These are phyloP conservation scores for Tribolium freemani DNA, from an alignment of 2,888 invertebrate genomes.

Conservation along the genomic window DNA sequence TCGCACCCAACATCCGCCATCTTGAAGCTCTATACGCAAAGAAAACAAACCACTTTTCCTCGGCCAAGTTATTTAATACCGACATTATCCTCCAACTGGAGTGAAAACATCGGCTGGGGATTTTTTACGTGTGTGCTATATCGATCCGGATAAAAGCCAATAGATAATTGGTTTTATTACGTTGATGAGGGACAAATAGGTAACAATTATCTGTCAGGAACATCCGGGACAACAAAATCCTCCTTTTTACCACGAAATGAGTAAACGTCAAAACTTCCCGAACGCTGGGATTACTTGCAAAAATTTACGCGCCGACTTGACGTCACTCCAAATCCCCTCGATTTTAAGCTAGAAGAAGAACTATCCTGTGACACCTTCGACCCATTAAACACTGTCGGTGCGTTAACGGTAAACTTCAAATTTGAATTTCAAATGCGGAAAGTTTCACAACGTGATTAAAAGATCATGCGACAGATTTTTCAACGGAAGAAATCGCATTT, in stretches of 20 bases:
- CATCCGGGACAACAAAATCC: slow-evolving; percentile 8
- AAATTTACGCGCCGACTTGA: slow-evolving; percentile 8
- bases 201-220: slow-evolving; percentile 26
- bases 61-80: neutral
- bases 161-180: slow-evolving; percentile 31
- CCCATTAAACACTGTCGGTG: neutral
- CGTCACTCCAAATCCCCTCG: slow-evolving; percentile 2
- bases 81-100: neutral
- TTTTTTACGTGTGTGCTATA: slow-evolving; percentile 7
- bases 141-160: slow-evolving; percentile 29
- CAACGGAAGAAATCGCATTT: neutral
- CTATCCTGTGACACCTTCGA: neutral
- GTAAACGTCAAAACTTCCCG: slow-evolving; percentile 9
- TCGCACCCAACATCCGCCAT: slow-evolving; percentile 5
- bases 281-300: neutral
- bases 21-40: slow-evolving; percentile 11
- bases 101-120: neutral
- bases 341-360: neutral
- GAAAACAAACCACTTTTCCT: slow-evolving; percentile 1
- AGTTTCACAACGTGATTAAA: neutral
- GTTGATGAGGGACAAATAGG: slow-evolving; percentile 22
- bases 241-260: neutral
- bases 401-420: neutral
- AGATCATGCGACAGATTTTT: neutral
- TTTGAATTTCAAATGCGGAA: neutral